A percentile compares a stretch with the other conserved stretches of the same genome.
Evolutionary conservation across 2,888 invertebrate species (phyloP).

Genomic region (Ophion slaviceki): DNA sequence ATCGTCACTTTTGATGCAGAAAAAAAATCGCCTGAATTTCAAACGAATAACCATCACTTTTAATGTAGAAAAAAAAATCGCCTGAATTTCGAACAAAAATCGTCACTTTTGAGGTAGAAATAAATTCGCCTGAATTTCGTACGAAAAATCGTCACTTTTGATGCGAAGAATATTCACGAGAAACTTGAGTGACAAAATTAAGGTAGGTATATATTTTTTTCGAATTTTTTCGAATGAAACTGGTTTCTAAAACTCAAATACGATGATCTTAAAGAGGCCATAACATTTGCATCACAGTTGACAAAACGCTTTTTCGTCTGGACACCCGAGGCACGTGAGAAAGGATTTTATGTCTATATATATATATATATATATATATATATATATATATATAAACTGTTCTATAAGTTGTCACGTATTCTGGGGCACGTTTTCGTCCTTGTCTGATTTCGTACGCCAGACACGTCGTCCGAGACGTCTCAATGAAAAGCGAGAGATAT

Average conservation of each 20-base stretch:
- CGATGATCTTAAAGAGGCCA: slow-evolving; percentile 23
- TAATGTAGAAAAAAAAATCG: too few species aligned
- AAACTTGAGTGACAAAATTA: neutral
- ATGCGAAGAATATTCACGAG: neutral
- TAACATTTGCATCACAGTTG: slow-evolving; percentile 30
- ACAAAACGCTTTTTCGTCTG: slow-evolving; percentile 37
- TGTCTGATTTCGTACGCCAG: slow-evolving; percentile 60
- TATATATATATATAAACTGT: slow-evolving; percentile 14
- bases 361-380: slow-evolving; percentile 24
- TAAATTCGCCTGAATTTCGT: too few species aligned
- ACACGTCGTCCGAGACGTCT: slow-evolving; percentile 51
- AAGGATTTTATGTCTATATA: neutral
- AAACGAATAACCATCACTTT: too few species aligned
- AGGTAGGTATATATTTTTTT: neutral
- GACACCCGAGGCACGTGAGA: slow-evolving; percentile 43
- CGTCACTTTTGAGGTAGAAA: too few species aligned
- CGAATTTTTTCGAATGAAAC: slow-evolving; percentile 11
- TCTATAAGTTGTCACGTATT: slow-evolving; percentile 68
- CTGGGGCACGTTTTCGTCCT: slow-evolving; percentile 66
- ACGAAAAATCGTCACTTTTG: too few species aligned
- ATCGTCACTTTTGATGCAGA: neutral
- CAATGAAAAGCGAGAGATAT: slow-evolving; percentile 41
- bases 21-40: too few species aligned
- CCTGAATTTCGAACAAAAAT: too few species aligned
- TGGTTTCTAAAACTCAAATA: neutral